Base-by-base conservation (phyloP, 2,113 vertebrate species). In the Grus americana region DNA sequence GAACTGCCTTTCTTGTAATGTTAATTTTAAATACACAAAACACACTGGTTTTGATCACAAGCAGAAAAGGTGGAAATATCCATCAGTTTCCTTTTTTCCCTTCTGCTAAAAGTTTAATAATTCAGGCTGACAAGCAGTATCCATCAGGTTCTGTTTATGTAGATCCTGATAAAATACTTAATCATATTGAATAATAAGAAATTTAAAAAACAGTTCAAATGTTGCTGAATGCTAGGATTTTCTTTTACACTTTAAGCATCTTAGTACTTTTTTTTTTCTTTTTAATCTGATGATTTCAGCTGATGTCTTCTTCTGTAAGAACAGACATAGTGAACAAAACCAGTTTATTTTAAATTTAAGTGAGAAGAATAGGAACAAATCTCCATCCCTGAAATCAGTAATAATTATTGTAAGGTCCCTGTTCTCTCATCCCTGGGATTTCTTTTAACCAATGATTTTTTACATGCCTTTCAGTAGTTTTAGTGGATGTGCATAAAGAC, bases 1-100 rank as follows among this genome's bases (percentile, higher is more conserved):
- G 26, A 86, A 89, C 38, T 70, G 49, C 78, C 92, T 80, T 87
- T 86, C 91, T 86, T 50, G 26, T 70, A 92, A 86, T 42, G 63
- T 73, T 90, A 52, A 57, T 96, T 95, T 95, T 75, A 91, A 90
- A 79, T 81, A 80, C n/a, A 78, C 16, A 66, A 81, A 92, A 84
- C 16, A 65, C 66, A 70, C 22, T 55, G 9, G 38, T 27, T 89
- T 87, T 90, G 72, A 88, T 89, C 63, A 76, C 23, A 55, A 89
- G 22, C 40, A 71, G n/a, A 87, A 92, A 78, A 76, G 4, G 14
- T 72, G 52, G 38, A 89, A 94, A 93, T 90, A 78, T 65, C 40
- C 12, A 59, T 42, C 38, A 61, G 24, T 63, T 71, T 84, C 22
- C 27, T 46, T 79, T 79, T 81, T 50, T 32, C 8, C 6, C 4